Evolutionary conservation across 2,888 invertebrate species (phyloP), one percentile per base, ranked within the genome.

Genomic region (Dicranocentrus wangi): DNA sequence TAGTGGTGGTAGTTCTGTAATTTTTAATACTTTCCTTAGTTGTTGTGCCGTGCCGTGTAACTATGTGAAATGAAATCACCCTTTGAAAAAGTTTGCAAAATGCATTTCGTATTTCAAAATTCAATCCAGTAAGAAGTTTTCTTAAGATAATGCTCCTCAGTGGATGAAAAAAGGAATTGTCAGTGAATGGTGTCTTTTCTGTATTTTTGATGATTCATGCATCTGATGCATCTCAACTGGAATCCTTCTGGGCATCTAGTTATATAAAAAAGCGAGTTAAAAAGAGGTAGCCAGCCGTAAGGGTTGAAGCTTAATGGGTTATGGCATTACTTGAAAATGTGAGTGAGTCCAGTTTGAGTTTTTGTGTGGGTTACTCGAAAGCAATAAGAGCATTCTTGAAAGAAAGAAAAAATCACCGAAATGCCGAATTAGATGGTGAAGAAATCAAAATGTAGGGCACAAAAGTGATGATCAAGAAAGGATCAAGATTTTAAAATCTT

Each of bases 391-490:
- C n/a, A n/a, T n/a, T n/a, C n/a, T n/a, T n/a, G n/a, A n/a, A n/a
- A n/a, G n/a, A n/a, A n/a, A n/a, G n/a, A n/a, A n/a, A n/a, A n/a
- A n/a, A n/a, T n/a, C n/a, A n/a, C n/a, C n/a, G n/a, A 80, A 80
- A 73, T 61, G 72, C 73, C 80, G 80, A 80, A 66, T 80, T 80
- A 68, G 73, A 73, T 73, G 23, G 72, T 71, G 61, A 61, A 68
- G 72, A 79, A 80, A 80, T 80, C 80, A 80, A 80, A n/a, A 80
- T 68, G 80, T 80, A 80, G 80, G 80, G 72, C 80, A 80, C 66
- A 79, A 79, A 69, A 70, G 69, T 71, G 79, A 79, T 71, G 43
- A 73, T 80, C 70, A 78, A 10, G 60, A 76, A 27, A 47, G 47
- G 39, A 47, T 2, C 27, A 60, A 32, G 32, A 32, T 10, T 32